Evolutionary conservation across 1,140 invertebrate genomes (phyloP).

Genomic region (Lasioglossum baleicum): DNA sequence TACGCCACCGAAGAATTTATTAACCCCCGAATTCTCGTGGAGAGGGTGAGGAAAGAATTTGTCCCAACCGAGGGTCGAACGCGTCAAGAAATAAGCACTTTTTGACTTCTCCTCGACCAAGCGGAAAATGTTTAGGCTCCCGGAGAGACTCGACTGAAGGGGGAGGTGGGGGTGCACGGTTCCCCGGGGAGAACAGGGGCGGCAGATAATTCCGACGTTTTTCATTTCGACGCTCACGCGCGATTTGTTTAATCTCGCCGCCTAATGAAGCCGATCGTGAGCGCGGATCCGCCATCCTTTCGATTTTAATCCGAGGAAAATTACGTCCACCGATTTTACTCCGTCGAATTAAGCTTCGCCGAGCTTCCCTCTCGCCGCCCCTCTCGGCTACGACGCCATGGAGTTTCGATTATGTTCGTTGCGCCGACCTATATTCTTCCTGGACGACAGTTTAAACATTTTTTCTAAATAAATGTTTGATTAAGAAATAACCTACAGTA

Average conservation of each 20-base stretch:
- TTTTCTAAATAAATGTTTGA: too few species aligned
- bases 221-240: conserved; percentile 49
- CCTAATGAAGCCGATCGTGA: conserved; percentile 53
- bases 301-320: conserved; percentile 51
- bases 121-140: too few species aligned
- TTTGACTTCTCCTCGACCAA: too few species aligned
- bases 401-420: conserved; percentile 26
- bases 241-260: conserved; percentile 53
- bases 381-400: background rate
- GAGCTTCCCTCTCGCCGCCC: background rate
- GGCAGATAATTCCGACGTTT: conserved; percentile 44
- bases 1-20: too few species aligned
- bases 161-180: background rate
- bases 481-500: too few species aligned
- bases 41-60: too few species aligned
- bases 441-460: too few species aligned
- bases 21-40: too few species aligned
- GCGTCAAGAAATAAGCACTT: too few species aligned
- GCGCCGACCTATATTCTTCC: conserved; percentile 47
- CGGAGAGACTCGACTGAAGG: too few species aligned
- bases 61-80: too few species aligned
- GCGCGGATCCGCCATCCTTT: conserved; percentile 30
- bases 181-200: background rate
- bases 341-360: conserved; percentile 27
- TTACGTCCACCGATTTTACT: conserved; percentile 44